Conservation (phyloP, 30 jellyfish, hydroid and myxozoan genomes). For the Pseudorhiza aurosa region DNA sequence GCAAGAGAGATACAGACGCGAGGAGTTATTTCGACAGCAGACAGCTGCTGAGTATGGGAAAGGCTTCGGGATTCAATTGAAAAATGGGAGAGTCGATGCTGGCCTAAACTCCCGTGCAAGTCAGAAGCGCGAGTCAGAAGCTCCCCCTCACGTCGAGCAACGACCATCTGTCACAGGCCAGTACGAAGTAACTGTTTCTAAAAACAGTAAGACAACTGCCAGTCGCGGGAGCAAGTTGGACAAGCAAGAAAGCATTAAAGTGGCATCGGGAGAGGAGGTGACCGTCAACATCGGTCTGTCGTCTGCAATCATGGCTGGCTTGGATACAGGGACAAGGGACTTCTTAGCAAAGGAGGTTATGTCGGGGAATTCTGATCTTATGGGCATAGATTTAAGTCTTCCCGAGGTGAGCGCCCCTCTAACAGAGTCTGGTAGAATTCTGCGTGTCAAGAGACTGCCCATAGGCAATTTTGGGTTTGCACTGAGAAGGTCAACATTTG, state of each 20-base stretch:
- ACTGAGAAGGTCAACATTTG: slow-evolving; percentile 71
- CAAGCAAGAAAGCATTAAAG: slow-evolving; percentile 59
- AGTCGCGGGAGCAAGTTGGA: slow-evolving; percentile 6
- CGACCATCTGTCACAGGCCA: slow-evolving; percentile 17
- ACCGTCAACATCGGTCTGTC: slow-evolving; percentile 63
- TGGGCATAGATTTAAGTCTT: slow-evolving; percentile 66
- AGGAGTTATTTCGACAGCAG: slow-evolving; percentile 53
- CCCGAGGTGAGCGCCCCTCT: slow-evolving; percentile 64
- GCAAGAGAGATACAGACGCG: slow-evolving; percentile 37
- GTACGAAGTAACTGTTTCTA: slow-evolving; percentile 37
- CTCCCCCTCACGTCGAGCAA: background rate
- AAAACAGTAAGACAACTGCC: slow-evolving; percentile 18
- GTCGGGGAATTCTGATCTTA: background rate
- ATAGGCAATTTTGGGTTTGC: slow-evolving; percentile 94
- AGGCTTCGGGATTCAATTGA: background rate
- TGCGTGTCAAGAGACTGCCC: slow-evolving; percentile 60
- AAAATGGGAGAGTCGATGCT: slow-evolving; percentile 38
- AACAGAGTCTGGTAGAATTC: slow-evolving; percentile 55
- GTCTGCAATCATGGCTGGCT: slow-evolving; percentile 71
- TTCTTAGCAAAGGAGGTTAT: slow-evolving; percentile 4
- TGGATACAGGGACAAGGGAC: slow-evolving; percentile 51
- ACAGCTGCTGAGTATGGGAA: slow-evolving; percentile 51
- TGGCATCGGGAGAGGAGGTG: slow-evolving; percentile 64
- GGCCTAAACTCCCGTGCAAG: background rate
- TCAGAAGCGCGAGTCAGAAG: background rate